These are phyloP conservation scores for Drosophila trapezifrons DNA, from an alignment of 1,140 invertebrate genomes.

Conservation along the genomic window DNA sequence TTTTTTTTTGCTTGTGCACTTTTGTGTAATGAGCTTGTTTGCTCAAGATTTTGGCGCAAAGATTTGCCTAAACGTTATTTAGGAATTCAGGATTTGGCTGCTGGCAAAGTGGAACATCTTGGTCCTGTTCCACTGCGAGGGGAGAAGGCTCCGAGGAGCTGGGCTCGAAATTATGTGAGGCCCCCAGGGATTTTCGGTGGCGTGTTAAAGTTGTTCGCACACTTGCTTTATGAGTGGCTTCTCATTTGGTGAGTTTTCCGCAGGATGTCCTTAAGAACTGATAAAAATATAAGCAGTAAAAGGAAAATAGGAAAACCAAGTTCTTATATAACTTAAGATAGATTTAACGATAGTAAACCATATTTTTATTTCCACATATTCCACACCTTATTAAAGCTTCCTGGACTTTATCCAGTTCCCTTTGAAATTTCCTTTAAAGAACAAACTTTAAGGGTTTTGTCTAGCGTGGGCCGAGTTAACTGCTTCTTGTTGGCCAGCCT, in stretches of 20 bases:
- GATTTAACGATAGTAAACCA: too few relatives aligned
- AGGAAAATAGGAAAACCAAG: not conserved
- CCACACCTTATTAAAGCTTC: not conserved
- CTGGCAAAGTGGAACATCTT: constrained; percentile 59
- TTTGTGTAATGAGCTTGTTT: constrained; percentile 71
- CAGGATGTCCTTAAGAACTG: not conserved
- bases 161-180: constrained; percentile 16
- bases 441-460: not conserved
- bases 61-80: constrained; percentile 69
- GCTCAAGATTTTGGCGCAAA: constrained; percentile 62
- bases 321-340: not conserved
- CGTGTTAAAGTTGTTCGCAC: constrained; percentile 23
- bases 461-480: not conserved
- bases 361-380: too few relatives aligned
- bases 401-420: too few relatives aligned
- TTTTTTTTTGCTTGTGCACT: constrained; percentile 13
- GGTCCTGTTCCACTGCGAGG: constrained; percentile 23
- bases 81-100: constrained; percentile 5
- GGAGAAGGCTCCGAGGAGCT: not conserved
- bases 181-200: constrained; percentile 18
- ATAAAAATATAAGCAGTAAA: not conserved
- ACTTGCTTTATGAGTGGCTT: constrained; percentile 19
- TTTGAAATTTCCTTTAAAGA: not conserved
- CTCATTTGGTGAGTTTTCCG: constrained; percentile 3
- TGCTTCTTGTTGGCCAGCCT: not conserved